Conservation (phyloP, 2,797 vertebrate species). For the Ptychobarbus kaznakovi region DNA sequence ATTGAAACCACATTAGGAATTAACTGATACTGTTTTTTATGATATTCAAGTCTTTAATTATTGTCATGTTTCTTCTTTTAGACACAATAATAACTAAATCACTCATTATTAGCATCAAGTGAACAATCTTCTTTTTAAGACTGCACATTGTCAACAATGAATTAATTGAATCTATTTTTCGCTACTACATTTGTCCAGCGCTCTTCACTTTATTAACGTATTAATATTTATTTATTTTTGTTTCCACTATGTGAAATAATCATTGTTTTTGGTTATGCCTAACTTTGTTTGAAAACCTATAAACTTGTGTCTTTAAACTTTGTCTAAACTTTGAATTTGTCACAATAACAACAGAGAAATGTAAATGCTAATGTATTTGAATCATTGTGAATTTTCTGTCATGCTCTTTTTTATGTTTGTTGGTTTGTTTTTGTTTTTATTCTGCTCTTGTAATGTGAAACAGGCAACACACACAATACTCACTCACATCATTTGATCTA, state of each 20-base stretch:
- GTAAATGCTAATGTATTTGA: neutral
- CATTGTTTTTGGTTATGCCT: neutral
- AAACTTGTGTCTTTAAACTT: neutral
- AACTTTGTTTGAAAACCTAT: neutral
- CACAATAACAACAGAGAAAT: neutral
- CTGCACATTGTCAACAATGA: neutral
- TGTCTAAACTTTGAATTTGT: too few species aligned
- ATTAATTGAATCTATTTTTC: neutral
- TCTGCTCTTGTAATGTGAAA: neutral
- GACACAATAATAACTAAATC: neutral
- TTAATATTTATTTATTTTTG: neutral
- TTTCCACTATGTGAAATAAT: neutral
- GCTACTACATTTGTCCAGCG: neutral
- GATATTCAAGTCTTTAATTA: neutral
- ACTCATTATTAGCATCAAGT: neutral
- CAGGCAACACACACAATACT: neutral
- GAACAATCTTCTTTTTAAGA: neutral
- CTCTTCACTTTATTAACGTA: neutral
- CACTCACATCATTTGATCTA: neutral
- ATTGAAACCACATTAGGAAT: neutral
- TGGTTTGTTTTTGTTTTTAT: constrained; percentile 5
- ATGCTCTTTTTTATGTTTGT: neutral
- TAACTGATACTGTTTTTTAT: neutral
- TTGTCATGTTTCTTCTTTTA: neutral
- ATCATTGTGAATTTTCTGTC: neutral